Conservation (phyloP, 2,797 vertebrate genomes). For the Gymnodraco acuticeps region DNA sequence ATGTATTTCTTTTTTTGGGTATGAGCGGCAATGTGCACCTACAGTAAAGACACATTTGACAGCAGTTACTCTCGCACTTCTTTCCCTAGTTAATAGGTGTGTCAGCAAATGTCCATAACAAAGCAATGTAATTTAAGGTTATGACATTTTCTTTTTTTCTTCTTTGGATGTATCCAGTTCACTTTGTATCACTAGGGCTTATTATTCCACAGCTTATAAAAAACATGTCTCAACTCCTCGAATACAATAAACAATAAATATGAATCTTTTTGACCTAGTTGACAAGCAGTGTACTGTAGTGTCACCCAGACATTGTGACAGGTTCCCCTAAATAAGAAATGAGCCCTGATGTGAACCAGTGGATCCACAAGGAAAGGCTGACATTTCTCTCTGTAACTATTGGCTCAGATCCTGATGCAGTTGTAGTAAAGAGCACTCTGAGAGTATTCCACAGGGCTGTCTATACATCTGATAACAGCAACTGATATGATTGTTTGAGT, state of each 20-base stretch:
- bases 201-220: conserved; percentile 26
- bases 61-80: neutral
- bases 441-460: conserved; percentile 35
- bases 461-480: conserved; percentile 32
- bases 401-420: conserved; percentile 29
- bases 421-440: neutral
- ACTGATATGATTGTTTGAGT: conserved; percentile 37
- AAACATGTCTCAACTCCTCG: conserved; percentile 23
- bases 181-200: neutral
- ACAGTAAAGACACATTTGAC: conserved; percentile 9
- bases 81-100: conserved; percentile 21
- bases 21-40: too few species aligned
- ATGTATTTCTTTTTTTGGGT: too few species aligned
- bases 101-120: conserved; percentile 31
- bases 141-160: conserved; percentile 6
- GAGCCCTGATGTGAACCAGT: conserved; percentile 38
- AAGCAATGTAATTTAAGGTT: conserved; percentile 11
- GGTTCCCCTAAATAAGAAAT: conserved; percentile 58
- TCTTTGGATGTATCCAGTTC: neutral
- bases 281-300: conserved; percentile 15
- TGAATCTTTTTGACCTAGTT: conserved; percentile 46
- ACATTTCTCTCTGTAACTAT: conserved; percentile 22
- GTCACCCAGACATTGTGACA: conserved; percentile 23
- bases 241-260: conserved; percentile 49
- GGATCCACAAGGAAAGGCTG: conserved; percentile 29